Evolutionary conservation across 2,113 vertebrate genomes (phyloP).

Genomic region (Neodon shergylaensis): DNA sequence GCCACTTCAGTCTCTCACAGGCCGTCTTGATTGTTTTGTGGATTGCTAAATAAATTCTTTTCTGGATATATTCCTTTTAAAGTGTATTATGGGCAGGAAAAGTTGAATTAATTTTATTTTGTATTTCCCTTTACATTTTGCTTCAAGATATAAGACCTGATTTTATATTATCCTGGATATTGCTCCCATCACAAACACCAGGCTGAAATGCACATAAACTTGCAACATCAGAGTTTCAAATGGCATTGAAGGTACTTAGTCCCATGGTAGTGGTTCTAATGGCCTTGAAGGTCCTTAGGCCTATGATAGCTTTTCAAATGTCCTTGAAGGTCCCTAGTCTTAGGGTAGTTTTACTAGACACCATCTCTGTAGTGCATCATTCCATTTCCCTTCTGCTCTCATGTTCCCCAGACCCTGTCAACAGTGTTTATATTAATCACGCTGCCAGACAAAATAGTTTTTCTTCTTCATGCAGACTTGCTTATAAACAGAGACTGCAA

Average conservation of each 20-base stretch:
- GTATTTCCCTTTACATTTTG: not conserved
- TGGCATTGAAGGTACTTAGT: not conserved
- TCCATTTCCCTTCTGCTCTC: not conserved
- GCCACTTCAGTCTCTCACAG: slow-evolving; percentile 73
- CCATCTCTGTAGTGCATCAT: not conserved
- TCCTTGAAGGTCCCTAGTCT: not conserved
- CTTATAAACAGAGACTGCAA: too few relatives aligned
- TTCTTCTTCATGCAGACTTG: not conserved
- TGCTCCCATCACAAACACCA: not conserved
- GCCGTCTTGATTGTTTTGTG: slow-evolving; percentile 75
- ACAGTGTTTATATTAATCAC: not conserved
- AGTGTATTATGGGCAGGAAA: slow-evolving; percentile 40
- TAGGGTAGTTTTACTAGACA: not conserved
- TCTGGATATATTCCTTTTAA: slow-evolving; percentile 58
- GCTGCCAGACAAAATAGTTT: not conserved
- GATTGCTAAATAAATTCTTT: slow-evolving; percentile 77
- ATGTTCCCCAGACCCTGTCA: accelerated
- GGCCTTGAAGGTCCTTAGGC: not conserved
- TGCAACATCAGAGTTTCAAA: not conserved
- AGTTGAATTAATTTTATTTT: slow-evolving; percentile 45
- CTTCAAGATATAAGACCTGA: not conserved
- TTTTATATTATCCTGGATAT: slow-evolving; percentile 4
- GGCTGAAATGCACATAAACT: not conserved
- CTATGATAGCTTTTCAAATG: not conserved
- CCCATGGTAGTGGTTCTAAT: not conserved